phyloP scores from a whole-genome alignment of 64 coral and sea anemone genomes.

The Catalaphyllia jardinei region DNA sequence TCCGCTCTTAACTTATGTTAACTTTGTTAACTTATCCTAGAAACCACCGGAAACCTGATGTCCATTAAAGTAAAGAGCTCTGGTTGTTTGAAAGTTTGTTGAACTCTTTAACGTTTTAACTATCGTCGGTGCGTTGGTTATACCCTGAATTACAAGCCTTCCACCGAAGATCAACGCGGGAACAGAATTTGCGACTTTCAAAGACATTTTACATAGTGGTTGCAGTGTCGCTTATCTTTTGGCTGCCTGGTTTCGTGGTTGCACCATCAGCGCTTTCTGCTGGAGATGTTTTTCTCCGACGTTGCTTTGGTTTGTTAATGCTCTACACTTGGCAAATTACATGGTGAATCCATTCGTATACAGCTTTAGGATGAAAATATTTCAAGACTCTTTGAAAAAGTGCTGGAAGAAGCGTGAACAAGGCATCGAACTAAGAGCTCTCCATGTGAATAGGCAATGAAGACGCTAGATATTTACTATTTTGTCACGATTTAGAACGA shows the following conservation, averaged over 20 bases:
- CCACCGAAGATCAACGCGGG: background rate
- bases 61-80: too few species aligned
- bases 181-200: background rate
- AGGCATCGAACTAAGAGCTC: background rate
- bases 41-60: too few species aligned
- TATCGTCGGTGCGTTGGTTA: too few species aligned
- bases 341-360: background rate
- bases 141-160: background rate
- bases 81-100: too few species aligned
- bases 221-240: background rate
- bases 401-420: background rate
- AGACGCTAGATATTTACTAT: too few species aligned
- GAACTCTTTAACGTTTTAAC: too few species aligned
- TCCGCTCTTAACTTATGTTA: too few species aligned
- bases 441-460: background rate
- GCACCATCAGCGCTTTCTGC: background rate
- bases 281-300: background rate
- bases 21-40: too few species aligned
- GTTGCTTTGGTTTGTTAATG: background rate
- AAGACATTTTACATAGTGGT: background rate
- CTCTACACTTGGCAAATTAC: background rate
- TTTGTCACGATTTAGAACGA: too few species aligned
- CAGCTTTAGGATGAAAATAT: constrained; percentile 5
- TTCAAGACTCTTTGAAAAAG: background rate
- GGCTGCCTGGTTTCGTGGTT: background rate